phyloP scores from a whole-genome alignment of 2,113 vertebrate genomes.

The Puma concolor region DNA sequence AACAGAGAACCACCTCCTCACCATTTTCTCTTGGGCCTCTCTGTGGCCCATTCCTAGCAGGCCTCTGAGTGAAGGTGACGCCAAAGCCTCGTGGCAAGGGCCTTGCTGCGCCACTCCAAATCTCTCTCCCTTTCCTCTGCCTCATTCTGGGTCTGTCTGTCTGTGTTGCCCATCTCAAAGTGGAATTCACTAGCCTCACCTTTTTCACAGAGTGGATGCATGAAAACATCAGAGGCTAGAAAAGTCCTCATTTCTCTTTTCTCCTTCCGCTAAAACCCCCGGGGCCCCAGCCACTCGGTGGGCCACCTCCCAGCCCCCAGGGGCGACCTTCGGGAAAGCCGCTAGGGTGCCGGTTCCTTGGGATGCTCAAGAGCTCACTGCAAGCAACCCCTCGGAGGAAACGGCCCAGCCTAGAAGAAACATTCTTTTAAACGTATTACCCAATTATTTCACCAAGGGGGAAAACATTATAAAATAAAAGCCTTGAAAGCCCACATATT shows the following conservation, averaged over 20 bases:
- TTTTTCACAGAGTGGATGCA: neutral
- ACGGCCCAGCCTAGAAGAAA: neutral
- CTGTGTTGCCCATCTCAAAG: neutral
- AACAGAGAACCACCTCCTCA: neutral
- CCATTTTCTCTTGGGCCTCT: conserved; percentile 12
- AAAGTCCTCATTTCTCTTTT: neutral
- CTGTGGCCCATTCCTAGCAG: neutral
- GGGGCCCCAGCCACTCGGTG: neutral
- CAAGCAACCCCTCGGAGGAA: conserved; percentile 3
- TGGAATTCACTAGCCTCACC: neutral
- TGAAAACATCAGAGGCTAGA: neutral
- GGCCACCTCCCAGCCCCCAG: neutral
- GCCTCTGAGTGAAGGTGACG: neutral
- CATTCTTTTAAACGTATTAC: neutral
- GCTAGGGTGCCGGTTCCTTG: neutral
- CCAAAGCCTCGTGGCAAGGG: neutral
- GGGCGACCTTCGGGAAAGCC: neutral
- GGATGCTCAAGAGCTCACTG: neutral
- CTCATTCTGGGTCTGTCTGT: neutral
- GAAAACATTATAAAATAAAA: conserved; percentile 15
- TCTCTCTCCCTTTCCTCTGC: neutral
- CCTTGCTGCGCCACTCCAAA: neutral
- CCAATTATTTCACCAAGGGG: conserved; percentile 1
- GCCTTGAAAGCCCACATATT: neutral
- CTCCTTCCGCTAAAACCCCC: neutral